Percentiles rank a stretch among this genome's conserved stretches.
Evolutionary conservation across 2,797 vertebrate genomes (phyloP).

Genomic region (Craterocephalus amniculus): DNA sequence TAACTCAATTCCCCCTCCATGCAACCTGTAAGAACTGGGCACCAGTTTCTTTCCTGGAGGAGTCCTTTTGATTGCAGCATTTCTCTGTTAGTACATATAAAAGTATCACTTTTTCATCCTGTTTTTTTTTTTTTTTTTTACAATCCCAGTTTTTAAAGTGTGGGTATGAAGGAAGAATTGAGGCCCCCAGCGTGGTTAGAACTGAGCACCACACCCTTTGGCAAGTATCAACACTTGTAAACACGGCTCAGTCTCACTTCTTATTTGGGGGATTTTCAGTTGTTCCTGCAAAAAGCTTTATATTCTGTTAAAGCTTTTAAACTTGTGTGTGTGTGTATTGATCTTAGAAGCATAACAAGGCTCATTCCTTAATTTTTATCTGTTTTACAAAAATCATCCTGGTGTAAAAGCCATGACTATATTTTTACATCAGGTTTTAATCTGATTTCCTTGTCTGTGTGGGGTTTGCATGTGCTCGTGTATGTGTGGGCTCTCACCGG

Average conservation of each 20-base stretch:
- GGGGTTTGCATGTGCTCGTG: too few relatives aligned
- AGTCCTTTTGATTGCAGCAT: not conserved
- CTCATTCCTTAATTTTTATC: not conserved
- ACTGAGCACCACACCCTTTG: conserved; percentile 7
- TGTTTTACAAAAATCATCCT: not conserved
- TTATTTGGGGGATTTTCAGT: not conserved
- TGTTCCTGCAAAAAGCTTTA: not conserved
- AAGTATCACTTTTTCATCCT: not conserved
- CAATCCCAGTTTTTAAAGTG: not conserved
- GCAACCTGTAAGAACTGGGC: not conserved
- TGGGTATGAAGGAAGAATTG: not conserved
- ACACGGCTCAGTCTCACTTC: not conserved
- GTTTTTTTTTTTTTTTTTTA: not conserved
- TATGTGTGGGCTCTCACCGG: too few relatives aligned
- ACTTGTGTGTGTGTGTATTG: not conserved
- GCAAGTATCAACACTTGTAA: not conserved
- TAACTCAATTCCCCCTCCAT: too few relatives aligned
- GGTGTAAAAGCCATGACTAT: not conserved
- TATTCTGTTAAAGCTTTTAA: not conserved
- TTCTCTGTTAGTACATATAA: not conserved
- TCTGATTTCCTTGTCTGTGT: too few relatives aligned
- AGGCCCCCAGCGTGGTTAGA: not conserved
- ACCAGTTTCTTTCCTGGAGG: not conserved
- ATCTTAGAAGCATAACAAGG: too few relatives aligned
- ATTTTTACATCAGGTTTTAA: not conserved